Base-by-base conservation (phyloP, 2,113 vertebrate species). In the Hucho hucho region DNA sequence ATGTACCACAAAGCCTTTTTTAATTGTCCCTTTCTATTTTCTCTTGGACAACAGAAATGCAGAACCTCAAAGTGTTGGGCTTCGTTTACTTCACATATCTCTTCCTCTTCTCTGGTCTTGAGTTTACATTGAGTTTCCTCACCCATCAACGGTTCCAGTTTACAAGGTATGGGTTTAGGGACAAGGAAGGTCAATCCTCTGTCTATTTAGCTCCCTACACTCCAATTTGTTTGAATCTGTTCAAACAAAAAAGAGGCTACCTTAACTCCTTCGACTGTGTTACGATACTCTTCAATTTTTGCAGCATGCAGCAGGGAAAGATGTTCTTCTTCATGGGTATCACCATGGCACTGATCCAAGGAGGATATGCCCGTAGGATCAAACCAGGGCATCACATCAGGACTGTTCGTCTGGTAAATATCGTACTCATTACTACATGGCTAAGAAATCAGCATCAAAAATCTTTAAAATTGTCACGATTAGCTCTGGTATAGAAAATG, bases 261-360 rank as follows among this genome's bases (percentile, higher is more conserved):
- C 18, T 56, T 14, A 56, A 56, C 53, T 6, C 53, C 53, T 20
- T 56, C 58, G 24, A 24, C n/a, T 56, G 20, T 43, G 37, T 9
- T 43, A 43, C 37, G 37, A 61, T 9, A 16, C 6, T 61, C 58
- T 61, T 61, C n/a, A 0, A 9, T n/a, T 61, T 47, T 67, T 16
- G 72, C 26, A 99, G 98, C 83, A 95, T 98, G 93, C 94, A 99
- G 85, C 98, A 98, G 84, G 98, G 98, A 22, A 97, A 98, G 93
- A 99, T 99, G 98, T 98, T 97, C 79, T 97, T 98, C 92, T 98
- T 97, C 86, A 97, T 98, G 70, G 97, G 97, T 53, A 93, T 99
- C 79, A 94, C 95, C 84, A 99, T 99, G 98, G 96, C 97, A 61
- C 56, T 91, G 64, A 90, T 99, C 86, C 98, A 99, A 89, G 97